Conservation (phyloP, 2,888 invertebrate species). For the Hipparchia semele region DNA sequence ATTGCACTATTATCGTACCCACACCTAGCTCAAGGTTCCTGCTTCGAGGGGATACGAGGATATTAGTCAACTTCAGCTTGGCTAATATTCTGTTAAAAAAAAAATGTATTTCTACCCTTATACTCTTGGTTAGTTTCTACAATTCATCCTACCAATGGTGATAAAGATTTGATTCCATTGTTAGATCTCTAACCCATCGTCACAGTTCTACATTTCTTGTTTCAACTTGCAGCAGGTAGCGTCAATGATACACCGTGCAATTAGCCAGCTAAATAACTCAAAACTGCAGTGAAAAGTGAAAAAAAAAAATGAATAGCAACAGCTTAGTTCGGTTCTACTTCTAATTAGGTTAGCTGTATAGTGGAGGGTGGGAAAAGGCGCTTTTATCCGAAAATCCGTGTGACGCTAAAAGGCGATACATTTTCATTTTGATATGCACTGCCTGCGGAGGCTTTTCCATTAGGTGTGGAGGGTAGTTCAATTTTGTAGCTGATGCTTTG, state of each 20-base stretch:
- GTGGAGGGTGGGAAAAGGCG: slow-evolving; percentile 11
- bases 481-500: slow-evolving; percentile 15
- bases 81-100: no score
- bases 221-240: no score
- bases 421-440: slow-evolving; percentile 30
- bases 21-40: no score
- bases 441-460: slow-evolving; percentile 24
- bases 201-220: no score
- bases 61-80: no score
- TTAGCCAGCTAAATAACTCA: background rate
- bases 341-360: slow-evolving; percentile 20
- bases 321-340: slow-evolving; percentile 11
- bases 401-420: slow-evolving; percentile 25
- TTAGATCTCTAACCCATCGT: no score
- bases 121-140: no score
- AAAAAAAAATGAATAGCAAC: slow-evolving; percentile 1
- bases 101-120: no score
- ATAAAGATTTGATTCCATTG: no score
- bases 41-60: no score
- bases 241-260: slow-evolving; percentile 6
- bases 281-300: slow-evolving; percentile 13
- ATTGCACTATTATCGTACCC: no score
- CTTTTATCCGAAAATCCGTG: slow-evolving; percentile 27
- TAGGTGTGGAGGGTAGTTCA: slow-evolving; percentile 22
- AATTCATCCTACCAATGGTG: no score